Percentiles rank a stretch among this genome's conserved stretches.
These are phyloP conservation scores for Holothuria leucospilota DNA, from an alignment of 53 echinoderm and acorn worm genomes.

Conservation along the genomic window DNA sequence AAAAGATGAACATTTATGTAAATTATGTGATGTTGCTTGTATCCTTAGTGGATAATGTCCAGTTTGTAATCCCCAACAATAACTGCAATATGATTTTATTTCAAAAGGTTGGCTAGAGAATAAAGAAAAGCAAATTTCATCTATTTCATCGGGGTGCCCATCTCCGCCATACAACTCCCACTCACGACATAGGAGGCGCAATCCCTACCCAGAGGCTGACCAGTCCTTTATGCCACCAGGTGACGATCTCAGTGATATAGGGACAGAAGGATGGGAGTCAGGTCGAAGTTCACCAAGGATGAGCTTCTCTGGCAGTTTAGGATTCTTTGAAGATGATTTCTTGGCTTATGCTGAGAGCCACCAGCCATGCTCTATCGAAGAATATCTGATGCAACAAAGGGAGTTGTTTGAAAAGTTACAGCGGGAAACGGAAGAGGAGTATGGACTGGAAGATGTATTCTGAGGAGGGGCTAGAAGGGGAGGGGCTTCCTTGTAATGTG, in stretches of 20 bases:
- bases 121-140: neutral
- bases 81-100: too few species aligned
- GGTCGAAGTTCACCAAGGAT: slow-evolving; percentile 18
- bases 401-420: slow-evolving; percentile 26
- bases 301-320: slow-evolving; percentile 44
- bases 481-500: too few species aligned
- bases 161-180: slow-evolving; percentile 15
- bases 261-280: slow-evolving; percentile 27
- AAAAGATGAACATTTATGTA: too few species aligned
- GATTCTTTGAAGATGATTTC: slow-evolving; percentile 49
- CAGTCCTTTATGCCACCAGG: slow-evolving; percentile 31
- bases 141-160: slow-evolving; percentile 19
- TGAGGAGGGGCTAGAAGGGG: too few species aligned
- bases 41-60: too few species aligned
- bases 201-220: slow-evolving; percentile 32
- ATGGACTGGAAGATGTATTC: slow-evolving; percentile 14
- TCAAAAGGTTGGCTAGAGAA: slow-evolving; percentile 35
- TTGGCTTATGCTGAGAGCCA: slow-evolving; percentile 48
- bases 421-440: slow-evolving; percentile 33
- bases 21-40: too few species aligned
- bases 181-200: slow-evolving; percentile 6
- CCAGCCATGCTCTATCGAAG: slow-evolving; percentile 44
- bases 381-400: slow-evolving; percentile 42
- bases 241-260: slow-evolving; percentile 30
- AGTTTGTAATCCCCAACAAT: too few species aligned